Conservation (phyloP, 1,140 invertebrate species). For the Drosophila biarmipes region DNA sequence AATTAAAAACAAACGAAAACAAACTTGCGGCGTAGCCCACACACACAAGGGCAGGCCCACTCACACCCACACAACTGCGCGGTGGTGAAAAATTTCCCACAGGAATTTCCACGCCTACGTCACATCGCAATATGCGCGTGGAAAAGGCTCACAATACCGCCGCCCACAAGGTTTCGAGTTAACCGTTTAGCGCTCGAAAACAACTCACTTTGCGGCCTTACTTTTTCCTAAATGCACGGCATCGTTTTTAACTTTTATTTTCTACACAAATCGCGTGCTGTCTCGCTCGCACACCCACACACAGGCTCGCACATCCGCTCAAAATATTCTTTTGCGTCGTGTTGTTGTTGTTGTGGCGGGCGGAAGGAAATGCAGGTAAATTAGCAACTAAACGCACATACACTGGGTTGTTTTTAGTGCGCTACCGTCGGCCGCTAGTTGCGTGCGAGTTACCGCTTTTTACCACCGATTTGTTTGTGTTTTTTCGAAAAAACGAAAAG, state of each 20-base stretch:
- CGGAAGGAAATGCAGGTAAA: not conserved
- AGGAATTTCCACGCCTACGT: slow-evolving; percentile 51
- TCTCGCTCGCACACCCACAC: slow-evolving; percentile 24
- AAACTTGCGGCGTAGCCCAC: slow-evolving; percentile 38
- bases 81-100: slow-evolving; percentile 42
- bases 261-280: slow-evolving; percentile 24
- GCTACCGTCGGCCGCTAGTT: not conserved
- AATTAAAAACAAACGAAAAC: slow-evolving; percentile 45
- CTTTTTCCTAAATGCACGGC: slow-evolving; percentile 18
- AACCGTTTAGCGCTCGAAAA: not conserved
- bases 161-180: not conserved
- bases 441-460: slow-evolving; percentile 6
- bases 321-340: slow-evolving; percentile 31
- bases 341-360: slow-evolving; percentile 2
- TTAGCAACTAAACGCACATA: not conserved
- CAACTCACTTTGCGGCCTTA: slow-evolving; percentile 14
- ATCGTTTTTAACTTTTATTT: slow-evolving; percentile 28
- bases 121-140: slow-evolving; percentile 26
- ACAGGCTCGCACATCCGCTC: slow-evolving; percentile 10
- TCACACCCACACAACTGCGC: slow-evolving; percentile 25
- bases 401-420: slow-evolving; percentile 1
- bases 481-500: slow-evolving; percentile 26
- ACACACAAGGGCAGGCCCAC: slow-evolving; percentile 20
- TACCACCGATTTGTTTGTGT: slow-evolving; percentile 27
- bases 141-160: slow-evolving; percentile 1